Base-by-base conservation (phyloP, 2,888 invertebrate genomes). In the Papilio gigon region DNA sequence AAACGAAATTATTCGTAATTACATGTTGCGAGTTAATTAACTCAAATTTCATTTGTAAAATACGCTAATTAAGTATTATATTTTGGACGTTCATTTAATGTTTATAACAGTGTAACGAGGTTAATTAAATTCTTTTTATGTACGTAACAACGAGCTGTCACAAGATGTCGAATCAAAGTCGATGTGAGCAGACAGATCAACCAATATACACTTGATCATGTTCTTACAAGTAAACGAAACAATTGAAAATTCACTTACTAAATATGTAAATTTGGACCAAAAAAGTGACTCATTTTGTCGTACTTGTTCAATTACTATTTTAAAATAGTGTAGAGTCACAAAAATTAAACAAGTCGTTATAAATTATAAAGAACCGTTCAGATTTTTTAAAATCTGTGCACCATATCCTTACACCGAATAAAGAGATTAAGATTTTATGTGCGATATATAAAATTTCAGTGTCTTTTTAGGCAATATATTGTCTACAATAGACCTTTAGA, bases 21-120 rank as follows among this genome's bases (percentile, higher is more conserved):
- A 56, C 53, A n/a, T 30, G 53, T 56, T 56, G 53, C 30, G 53
- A 56, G 53, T 56, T 56, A 56, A 30, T 56, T 56, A 56, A 30
- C 53, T 30, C 53, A 30, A 56, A 56, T 56, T 56, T 56, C 53
- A 56, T 56, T 56, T 56, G 30, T 56, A 17, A 56, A 56, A 30
- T 56, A 30, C n/a, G n/a, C 30, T 56, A 56, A 56, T 56, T 56
- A 30, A 27, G 53, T 30, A 56, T 56, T 56, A 27, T 53, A 56
- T 30, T 56, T 56, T 56, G 53, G 30, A 56, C 30, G 30, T 56
- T 56, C n/a, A 53, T 9, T 27, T 17, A 56, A 30, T 27, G 30
- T 53, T 30, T 27, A 53, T 17, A 56, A 56, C 53, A n/a, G 8
- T 14, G 27, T 27, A 53, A 53, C 14, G 27, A 30, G 30, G n/a